Conservation (phyloP, 2,113 vertebrate species). For the Cyphomyrus plagiostoma region DNA sequence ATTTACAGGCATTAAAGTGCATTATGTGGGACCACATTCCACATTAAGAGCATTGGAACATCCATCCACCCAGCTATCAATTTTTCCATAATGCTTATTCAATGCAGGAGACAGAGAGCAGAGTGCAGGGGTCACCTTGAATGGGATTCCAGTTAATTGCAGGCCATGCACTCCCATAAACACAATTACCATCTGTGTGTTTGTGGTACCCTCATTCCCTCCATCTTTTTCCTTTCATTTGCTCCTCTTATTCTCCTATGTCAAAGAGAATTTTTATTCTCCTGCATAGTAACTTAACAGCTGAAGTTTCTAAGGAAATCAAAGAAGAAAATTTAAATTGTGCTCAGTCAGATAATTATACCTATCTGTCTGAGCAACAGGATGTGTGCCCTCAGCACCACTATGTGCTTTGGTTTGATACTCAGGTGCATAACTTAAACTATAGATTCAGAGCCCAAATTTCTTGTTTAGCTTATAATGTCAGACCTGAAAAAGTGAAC, state of each 20-base stretch:
- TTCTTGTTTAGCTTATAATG: not conserved
- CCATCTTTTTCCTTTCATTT: not conserved
- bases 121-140: not conserved
- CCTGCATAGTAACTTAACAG: not conserved
- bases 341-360: not conserved
- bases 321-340: not conserved
- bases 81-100: not conserved
- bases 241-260: not conserved
- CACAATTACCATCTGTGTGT: not conserved
- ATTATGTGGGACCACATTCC: not conserved
- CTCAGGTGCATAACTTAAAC: not conserved
- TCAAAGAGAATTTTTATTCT: not conserved
- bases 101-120: not conserved
- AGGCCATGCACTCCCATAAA: not conserved
- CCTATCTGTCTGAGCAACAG: not conserved
- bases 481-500: not conserved
- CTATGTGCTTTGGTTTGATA: not conserved
- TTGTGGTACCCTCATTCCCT: not conserved
- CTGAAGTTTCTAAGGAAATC: not conserved
- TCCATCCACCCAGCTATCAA: not conserved
- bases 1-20: not conserved
- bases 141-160: not conserved
- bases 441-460: not conserved
- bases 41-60: not conserved
- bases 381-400: no score